phyloP scores from a whole-genome alignment of 2,113 vertebrate genomes.

The Orcinus orca region DNA sequence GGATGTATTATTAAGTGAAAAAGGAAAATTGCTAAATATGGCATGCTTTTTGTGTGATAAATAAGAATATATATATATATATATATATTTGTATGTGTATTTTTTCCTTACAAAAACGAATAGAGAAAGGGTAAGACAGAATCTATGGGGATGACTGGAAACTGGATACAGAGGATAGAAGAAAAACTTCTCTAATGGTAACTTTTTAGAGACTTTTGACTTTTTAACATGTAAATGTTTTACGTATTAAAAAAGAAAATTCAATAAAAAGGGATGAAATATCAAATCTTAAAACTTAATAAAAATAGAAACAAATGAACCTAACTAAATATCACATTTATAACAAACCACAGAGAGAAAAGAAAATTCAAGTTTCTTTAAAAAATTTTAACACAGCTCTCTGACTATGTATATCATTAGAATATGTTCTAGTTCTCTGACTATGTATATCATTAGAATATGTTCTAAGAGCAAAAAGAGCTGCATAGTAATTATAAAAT shows the following conservation, averaged over 20 bases:
- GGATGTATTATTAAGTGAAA: neutral
- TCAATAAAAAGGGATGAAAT: neutral
- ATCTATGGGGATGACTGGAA: neutral
- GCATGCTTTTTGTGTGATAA: neutral
- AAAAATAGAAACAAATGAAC: neutral
- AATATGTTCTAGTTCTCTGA: neutral
- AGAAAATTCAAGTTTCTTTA: slow-evolving; percentile 6
- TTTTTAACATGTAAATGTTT: slow-evolving; percentile 29
- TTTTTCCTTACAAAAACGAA: neutral
- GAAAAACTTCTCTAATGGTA: neutral
- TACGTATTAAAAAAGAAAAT: neutral
- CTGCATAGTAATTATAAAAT: neutral
- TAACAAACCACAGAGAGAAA: neutral
- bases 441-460: neutral
- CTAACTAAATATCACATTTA: neutral
- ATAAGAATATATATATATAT: neutral
- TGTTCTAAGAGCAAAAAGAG: neutral
- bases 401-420: neutral
- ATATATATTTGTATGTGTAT: neutral
- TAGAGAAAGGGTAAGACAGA: neutral
- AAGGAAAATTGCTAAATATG: neutral
- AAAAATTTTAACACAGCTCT: neutral
- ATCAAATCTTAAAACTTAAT: neutral
- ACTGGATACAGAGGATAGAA: neutral
- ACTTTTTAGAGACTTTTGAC: neutral